Evolutionary conservation across 2,888 invertebrate species (phyloP).

Genomic region (Parapristionchus giblindavisi): DNA sequence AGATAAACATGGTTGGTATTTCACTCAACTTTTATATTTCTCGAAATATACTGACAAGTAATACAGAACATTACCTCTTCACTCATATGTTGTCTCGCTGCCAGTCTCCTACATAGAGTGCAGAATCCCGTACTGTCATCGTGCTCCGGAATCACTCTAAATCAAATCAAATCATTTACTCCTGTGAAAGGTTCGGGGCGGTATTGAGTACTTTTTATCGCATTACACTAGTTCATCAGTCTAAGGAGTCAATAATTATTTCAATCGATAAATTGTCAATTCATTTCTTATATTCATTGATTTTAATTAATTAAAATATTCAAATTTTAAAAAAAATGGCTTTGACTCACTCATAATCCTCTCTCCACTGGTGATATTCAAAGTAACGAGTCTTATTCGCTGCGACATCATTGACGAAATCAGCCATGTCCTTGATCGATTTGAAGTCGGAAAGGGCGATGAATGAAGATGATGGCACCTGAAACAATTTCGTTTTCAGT

Average conservation of each 20-base stretch:
- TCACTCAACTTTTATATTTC: no score
- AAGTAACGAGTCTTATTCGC: conserved; percentile 45
- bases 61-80: no score
- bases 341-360: conserved; percentile 43
- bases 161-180: not conserved
- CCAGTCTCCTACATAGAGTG: conserved; percentile 15
- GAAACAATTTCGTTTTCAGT: no score
- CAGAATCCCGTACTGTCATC: conserved; percentile 36
- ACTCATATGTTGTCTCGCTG: not conserved
- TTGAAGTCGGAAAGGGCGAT: conserved; percentile 50
- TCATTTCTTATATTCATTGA: not conserved
- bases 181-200: not conserved
- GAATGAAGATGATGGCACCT: conserved; percentile 51
- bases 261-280: not conserved
- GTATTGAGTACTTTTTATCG: not conserved
- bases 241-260: no score
- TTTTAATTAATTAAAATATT: not conserved
- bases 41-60: no score
- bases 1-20: no score
- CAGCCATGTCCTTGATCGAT: conserved; percentile 42
- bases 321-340: not conserved
- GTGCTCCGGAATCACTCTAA: conserved; percentile 37
- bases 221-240: not conserved
- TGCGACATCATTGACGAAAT: conserved; percentile 43
- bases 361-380: conserved; percentile 52